Evolutionary conservation across 2,888 invertebrate species (phyloP).

Genomic region (Rapana venosa): DNA sequence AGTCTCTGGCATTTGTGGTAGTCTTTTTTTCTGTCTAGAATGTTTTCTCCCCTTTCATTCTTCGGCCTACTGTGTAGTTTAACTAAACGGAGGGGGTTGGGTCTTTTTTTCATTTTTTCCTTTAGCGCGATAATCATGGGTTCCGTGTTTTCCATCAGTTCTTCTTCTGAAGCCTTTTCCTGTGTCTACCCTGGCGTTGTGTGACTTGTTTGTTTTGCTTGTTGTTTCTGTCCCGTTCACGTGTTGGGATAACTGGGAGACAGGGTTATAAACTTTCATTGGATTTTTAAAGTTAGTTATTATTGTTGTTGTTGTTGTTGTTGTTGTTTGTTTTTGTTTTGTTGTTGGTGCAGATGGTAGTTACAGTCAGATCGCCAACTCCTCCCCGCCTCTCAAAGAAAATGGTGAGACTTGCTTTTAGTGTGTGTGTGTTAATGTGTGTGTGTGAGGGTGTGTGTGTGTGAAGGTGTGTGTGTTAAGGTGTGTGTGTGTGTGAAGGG

Average conservation of each 20-base stretch:
- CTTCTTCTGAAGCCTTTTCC: too few species aligned
- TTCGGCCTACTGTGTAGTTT: too few species aligned
- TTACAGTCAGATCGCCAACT: slow-evolving; percentile 59
- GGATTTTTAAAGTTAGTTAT: background rate
- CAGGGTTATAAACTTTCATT: background rate
- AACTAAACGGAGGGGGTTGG: too few species aligned
- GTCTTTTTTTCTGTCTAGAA: too few species aligned
- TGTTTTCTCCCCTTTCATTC: too few species aligned
- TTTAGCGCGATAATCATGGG: too few species aligned
- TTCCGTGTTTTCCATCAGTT: too few species aligned
- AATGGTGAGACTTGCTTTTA: slow-evolving; percentile 55
- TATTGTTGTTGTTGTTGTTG: background rate
- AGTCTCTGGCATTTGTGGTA: too few species aligned
- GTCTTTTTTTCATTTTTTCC: too few species aligned
- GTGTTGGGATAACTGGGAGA: background rate
- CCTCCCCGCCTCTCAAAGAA: slow-evolving; percentile 65
- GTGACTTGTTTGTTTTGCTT: background rate
- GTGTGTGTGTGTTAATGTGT: slow-evolving; percentile 2
- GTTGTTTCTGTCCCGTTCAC: background rate
- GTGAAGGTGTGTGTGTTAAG: background rate
- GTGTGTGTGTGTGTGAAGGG: background rate
- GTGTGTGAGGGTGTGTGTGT: background rate
- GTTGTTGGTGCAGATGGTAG: slow-evolving; percentile 8
- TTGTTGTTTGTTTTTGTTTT: background rate
- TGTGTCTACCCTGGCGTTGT: background rate